Percentiles rank a stretch among this genome's conserved stretches.
These are phyloP conservation scores for Acrobasis suavella DNA, from an alignment of 2,888 invertebrate species.

Conservation along the genomic window DNA sequence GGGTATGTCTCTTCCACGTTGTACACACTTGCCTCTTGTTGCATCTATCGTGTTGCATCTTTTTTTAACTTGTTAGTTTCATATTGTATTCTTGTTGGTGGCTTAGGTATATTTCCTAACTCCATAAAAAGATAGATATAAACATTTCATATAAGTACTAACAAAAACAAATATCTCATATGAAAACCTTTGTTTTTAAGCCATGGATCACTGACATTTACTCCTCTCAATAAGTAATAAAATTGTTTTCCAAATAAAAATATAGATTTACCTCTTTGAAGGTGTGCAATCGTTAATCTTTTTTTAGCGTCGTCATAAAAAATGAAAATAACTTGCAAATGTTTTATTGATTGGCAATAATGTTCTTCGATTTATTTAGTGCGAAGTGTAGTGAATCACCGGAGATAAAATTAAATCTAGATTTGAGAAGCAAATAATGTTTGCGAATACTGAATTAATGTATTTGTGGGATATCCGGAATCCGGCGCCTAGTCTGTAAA, in stretches of 20 bases:
- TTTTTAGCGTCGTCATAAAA: conserved; percentile 3
- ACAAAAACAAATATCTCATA: too few relatives aligned
- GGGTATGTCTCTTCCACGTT: too few relatives aligned
- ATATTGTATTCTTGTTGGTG: too few relatives aligned
- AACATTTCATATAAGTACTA: too few relatives aligned
- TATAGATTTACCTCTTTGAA: neutral
- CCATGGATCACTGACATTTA: neutral
- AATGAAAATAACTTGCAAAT: neutral
- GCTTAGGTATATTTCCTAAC: too few relatives aligned
- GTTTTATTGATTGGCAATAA: conserved; percentile 14
- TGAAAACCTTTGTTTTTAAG: neutral
- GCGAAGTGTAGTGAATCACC: conserved; percentile 50
- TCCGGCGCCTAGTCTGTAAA: conserved; percentile 30
- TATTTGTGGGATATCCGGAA: conserved; percentile 37
- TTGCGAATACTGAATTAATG: conserved; percentile 42
- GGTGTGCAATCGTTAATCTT: neutral
- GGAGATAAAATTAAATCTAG: conserved; percentile 54
- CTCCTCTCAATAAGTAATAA: neutral
- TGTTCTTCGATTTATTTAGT: conserved; percentile 45
- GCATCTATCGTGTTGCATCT: too few relatives aligned
- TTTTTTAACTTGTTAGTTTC: too few relatives aligned
- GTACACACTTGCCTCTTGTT: too few relatives aligned
- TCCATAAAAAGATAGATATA: neutral
- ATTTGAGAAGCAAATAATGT: conserved; percentile 44
- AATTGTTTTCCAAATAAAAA: neutral